Percentiles rank a stretch among this genome's conserved stretches.
These are phyloP conservation scores for Cinclus cinclus DNA, from an alignment of 2,113 vertebrate genomes.

Conservation along the genomic window DNA sequence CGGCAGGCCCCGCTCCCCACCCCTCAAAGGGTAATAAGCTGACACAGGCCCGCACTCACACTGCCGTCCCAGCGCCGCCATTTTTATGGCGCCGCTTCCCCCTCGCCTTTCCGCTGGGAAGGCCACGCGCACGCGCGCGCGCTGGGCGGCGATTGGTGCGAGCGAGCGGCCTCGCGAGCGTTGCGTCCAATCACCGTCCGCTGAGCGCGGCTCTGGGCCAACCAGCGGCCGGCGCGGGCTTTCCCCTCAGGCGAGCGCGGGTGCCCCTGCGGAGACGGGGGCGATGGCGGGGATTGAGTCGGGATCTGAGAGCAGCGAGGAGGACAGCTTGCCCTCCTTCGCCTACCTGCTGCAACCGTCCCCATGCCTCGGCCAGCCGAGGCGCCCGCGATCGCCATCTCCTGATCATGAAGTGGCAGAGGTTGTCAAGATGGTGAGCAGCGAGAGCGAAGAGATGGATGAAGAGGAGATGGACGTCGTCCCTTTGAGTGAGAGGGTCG, in stretches of 20 bases:
- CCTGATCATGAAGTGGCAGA: not conserved
- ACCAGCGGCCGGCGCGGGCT: not conserved
- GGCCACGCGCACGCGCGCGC: accelerated
- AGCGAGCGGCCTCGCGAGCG: accelerated
- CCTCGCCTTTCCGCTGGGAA: not conserved
- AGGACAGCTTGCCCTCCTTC: constrained; percentile 76
- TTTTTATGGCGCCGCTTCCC: not conserved
- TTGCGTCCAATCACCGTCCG: not conserved
- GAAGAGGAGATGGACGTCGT: constrained; percentile 53
- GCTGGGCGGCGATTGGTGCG: not conserved
- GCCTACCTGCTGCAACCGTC: not conserved
- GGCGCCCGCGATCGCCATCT: not conserved
- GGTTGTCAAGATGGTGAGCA: constrained; percentile 68
- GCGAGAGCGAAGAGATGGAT: constrained; percentile 66
- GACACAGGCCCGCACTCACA: not conserved
- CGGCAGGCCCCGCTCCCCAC: not conserved
- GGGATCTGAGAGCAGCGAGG: constrained; percentile 51
- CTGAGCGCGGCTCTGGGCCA: not conserved
- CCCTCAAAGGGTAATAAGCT: accelerated
- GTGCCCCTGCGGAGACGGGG: accelerated
- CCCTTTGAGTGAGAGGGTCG: constrained; percentile 71
- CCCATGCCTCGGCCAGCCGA: not conserved
- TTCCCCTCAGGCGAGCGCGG: not conserved
- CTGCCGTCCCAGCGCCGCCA: not conserved
- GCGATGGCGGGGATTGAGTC: not conserved